Base-by-base conservation (phyloP, 2,797 vertebrate species). In the Phyllotis vaccarum region DNA sequence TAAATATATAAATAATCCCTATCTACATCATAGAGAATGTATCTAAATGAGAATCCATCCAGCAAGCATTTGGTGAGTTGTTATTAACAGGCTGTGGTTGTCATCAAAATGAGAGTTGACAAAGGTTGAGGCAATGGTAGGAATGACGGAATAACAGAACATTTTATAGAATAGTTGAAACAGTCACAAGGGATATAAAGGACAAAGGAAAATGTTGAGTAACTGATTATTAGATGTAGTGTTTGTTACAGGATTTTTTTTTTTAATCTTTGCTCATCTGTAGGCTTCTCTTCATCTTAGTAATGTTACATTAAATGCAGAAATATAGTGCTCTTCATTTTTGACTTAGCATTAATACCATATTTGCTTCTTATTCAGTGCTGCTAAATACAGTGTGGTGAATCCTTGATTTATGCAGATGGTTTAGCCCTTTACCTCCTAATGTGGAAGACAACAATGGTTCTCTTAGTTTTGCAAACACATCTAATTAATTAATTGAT, bases 391-490 rank as follows among this genome's bases (percentile, higher is more conserved):
- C 34, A 87, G 31, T 24, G 6, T 60, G 79, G n/a, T 90, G 56
- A 80, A 43, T 56, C 31, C 54, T 60, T 60, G 46, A 75, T 2
- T 82, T 86, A 34, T 17, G 40, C 6, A 66, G 24, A 46, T 58
- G 22, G 34, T 83, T 72, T 70, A 93, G 89, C 74, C 29, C 29
- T n/a, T n/a, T 19, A 10, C 11, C 62, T 5, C 14, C 13, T 46
- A 52, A 0, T 54, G 21, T 79, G 19, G 34, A 40, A 66, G 27
- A 52, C 31, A 43, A 52, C 66, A 49, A 46, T 64, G 80, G 21
- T 78, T 86, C 90, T 70, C 68, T 43, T 52, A 12, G 40, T 81
- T 93, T 96, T 91, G n/a, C 52, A 93, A 87, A 94, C 7, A 34
- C 1, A 2, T 74, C 54, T 49, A 31, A 78, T 94, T 85, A 60